Evolutionary conservation across 2,113 vertebrate species (phyloP), one percentile per base, ranked within the genome.

Genomic region (Helogale parvula): DNA sequence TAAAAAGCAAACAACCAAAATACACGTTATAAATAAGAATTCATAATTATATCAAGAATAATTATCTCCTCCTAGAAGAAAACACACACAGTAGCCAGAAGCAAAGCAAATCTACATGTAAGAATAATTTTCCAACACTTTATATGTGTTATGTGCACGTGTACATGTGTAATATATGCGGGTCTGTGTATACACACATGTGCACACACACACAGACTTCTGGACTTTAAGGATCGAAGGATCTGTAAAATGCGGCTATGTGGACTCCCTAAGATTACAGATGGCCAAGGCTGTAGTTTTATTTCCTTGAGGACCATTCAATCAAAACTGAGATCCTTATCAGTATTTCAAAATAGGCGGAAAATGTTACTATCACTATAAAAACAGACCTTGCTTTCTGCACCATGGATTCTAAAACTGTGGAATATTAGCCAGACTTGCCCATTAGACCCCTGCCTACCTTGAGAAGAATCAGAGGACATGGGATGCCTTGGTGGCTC

Each of bases 371-470:
- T 50, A 16, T 82, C 65, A 57, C 13, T 3, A 21, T 38, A 31
- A 57, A 81, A 93, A 47, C 12, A 57, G 11, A 89, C 13, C 13
- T 60, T 7, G 7, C 9, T 47, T 82, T 79, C 25, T 33, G 50
- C 25, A 69, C 10, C 10, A 60, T 0, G 15, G 72, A 77, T 19
- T 23, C 21, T 6, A 33, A 76, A 86, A n/a, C 1, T 16, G 38
- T 50, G n/a, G n/a, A 31, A 19, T 0, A 17, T 25, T 14, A 14
- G 1, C 29, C n/a, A 50, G 29, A 2, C 38, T 0, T 3, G 15
- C 45, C n/a, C 47, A 27, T 10, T 3, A n/a, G 60, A 35, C 21
- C 15, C 29, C 54, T 31, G 54, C 71, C 65, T 45, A 33, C 21
- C 31, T 63, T 17, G 35, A 25, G 31, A 31, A 65, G 15, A 45